Conservation (phyloP, 2,113 vertebrate species). For the Megaleporinus macrocephalus region DNA sequence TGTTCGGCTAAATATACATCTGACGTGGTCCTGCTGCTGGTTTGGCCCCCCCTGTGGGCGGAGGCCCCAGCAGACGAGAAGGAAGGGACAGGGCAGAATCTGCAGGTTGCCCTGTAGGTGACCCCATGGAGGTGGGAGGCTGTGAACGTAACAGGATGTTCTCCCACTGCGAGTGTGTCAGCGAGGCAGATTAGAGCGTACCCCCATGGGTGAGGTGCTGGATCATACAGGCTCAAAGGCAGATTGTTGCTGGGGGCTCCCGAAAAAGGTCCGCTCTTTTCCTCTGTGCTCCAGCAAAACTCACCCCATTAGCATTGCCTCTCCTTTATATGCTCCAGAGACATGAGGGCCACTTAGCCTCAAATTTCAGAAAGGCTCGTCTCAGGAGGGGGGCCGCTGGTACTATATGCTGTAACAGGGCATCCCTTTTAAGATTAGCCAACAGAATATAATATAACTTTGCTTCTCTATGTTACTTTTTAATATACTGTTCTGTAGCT, state of each 20-base stretch:
- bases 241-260: constrained; percentile 28
- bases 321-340: neutral
- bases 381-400: neutral
- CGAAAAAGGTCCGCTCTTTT: constrained; percentile 30
- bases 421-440: neutral
- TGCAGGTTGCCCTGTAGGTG: neutral
- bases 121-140: neutral
- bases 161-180: constrained; percentile 17
- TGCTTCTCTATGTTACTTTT: too few species aligned
- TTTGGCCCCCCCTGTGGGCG: neutral
- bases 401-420: neutral
- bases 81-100: constrained; percentile 8
- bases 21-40: constrained; percentile 17
- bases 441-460: neutral
- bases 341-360: neutral
- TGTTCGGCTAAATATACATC: constrained; percentile 46
- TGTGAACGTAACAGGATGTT: neutral
- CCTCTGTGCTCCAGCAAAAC: constrained; percentile 11
- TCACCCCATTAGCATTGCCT: constrained; percentile 27
- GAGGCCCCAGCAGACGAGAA: constrained; percentile 5
- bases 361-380: constrained; percentile 6
- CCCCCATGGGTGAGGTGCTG: constrained; percentile 32
- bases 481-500: too few species aligned
- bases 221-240: constrained; percentile 24
- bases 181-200: constrained; percentile 19